Evolutionary conservation across 2,113 vertebrate genomes (phyloP).

Genomic region (zebrafish (Danio rerio)): DNA sequence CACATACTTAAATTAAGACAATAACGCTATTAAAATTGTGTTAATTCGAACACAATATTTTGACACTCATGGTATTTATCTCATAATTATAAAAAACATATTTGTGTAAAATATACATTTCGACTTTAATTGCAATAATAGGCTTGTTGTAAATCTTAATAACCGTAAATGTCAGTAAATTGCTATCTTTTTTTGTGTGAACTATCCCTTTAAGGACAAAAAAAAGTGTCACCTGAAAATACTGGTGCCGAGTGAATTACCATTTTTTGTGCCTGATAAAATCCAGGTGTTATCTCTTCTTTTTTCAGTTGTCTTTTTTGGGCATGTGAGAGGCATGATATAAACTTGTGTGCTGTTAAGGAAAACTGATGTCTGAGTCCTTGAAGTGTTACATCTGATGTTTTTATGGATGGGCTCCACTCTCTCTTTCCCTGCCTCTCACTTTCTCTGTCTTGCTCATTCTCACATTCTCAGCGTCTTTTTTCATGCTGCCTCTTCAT

Average conservation of each 20-base stretch:
- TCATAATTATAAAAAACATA: too few species aligned
- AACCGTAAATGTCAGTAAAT: not conserved
- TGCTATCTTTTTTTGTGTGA: not conserved
- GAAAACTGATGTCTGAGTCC: constrained; percentile 17
- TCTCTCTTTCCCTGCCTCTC: constrained; percentile 36
- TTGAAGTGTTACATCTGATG: constrained; percentile 26
- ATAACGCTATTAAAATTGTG: too few species aligned
- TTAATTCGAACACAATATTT: too few species aligned
- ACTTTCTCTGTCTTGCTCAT: not conserved
- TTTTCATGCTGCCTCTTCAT: not conserved
- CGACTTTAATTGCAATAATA: too few species aligned
- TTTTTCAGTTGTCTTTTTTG: not conserved
- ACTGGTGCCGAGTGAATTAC: not conserved
- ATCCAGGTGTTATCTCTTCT: not conserved
- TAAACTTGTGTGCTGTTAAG: constrained; percentile 14
- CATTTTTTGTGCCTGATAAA: constrained; percentile 26
- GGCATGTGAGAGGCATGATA: constrained; percentile 15
- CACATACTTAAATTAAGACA: too few species aligned
- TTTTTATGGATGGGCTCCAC: constrained; percentile 29
- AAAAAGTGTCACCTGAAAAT: not conserved
- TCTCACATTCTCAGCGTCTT: constrained; percentile 1
- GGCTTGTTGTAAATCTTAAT: too few species aligned
- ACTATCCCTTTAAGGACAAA: not conserved
- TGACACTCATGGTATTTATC: too few species aligned
- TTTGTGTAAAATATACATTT: too few species aligned